Base-by-base conservation (phyloP, 2,797 vertebrate species). In the Lateolabrax maculatus region DNA sequence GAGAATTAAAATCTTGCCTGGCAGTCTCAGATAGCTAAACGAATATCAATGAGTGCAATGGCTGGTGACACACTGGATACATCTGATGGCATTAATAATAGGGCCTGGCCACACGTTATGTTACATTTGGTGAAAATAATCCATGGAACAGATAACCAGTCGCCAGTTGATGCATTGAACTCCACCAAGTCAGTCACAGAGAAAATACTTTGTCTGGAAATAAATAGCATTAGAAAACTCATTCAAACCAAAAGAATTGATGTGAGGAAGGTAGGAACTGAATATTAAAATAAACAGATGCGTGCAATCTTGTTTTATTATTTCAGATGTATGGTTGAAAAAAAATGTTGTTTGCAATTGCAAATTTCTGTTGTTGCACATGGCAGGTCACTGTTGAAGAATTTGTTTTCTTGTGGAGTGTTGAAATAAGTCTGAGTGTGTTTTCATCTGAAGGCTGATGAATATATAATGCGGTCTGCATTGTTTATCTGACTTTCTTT, bases 401-500 rank as follows among this genome's bases (percentile, higher is more conserved):
- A 39, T 36, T 37, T 0, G 2, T 41, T 58, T 71, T 79, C 11
- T 46, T 9, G 16, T 25, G 5, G 1, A 57, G 31, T 61, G 8
- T 49, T 78, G 13, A 36, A 55, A 74, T 36, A 66, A 41, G 6
- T 37, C 9, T 71, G 18, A 5, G 16, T 25, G 4, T 65, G 39
- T 66, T 67, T 57, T 51, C 11, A 55, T 62, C 21, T 56, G 21
- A 76, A 71, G 21, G 21, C 23, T 66, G 52, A 61, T 71, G 6
- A 60, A 51, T 63, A 66, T 44, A 21, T 81, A 6, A 49, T 71
- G 1, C 4, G 43, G 13, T n/a, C 21, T 53, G 34, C 39, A 34
- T 62, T 76, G 27, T 73, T 84, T 41, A 58, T 72, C 48, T 55
- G 11, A 43, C 49, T 79, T 74, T 71, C 6, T 83, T 49, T 75